A percentile compares a stretch with the other conserved stretches of the same genome.
These are phyloP conservation scores for Athalia circularis DNA, from an alignment of 2,888 invertebrate species.

Conservation along the genomic window DNA sequence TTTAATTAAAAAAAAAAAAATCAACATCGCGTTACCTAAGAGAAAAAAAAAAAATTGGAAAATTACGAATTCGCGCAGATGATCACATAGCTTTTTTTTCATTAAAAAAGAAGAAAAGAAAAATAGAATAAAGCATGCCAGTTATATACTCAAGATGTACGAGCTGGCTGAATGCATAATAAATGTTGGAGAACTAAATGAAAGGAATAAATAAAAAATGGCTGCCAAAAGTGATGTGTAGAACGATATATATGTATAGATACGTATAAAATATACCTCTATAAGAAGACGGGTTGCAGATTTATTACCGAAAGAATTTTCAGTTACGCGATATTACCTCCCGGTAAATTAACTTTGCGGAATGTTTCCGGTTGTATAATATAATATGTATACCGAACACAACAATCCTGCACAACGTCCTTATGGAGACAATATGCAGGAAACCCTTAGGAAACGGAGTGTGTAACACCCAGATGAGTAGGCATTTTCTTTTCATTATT, in stretches of 20 bases:
- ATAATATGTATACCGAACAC: not conserved
- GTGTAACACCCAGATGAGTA: too few relatives aligned
- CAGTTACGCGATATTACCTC: constrained; percentile 9
- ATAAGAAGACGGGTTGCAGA: not conserved
- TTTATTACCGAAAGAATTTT: constrained; percentile 17
- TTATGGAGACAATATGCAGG: not conserved
- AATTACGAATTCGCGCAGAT: too few relatives aligned
- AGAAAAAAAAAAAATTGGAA: too few relatives aligned
- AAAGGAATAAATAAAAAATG: constrained; percentile 5
- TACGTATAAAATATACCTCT: not conserved
- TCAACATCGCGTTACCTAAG: too few relatives aligned
- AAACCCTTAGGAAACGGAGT: too few relatives aligned
- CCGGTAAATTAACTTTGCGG: constrained; percentile 26
- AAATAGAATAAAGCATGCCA: not conserved
- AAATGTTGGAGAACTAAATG: not conserved
- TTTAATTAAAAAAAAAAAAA: not conserved
- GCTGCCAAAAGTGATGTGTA: not conserved
- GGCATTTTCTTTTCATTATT: too few relatives aligned
- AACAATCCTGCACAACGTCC: not conserved
- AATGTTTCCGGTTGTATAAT: constrained; percentile 15
- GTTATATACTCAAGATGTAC: not conserved
- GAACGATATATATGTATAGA: not conserved
- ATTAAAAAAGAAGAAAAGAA: not conserved
- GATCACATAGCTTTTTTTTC: too few relatives aligned
- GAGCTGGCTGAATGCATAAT: too few relatives aligned